Conservation (phyloP, 2,113 vertebrate genomes). For the Elanus axillaris region DNA sequence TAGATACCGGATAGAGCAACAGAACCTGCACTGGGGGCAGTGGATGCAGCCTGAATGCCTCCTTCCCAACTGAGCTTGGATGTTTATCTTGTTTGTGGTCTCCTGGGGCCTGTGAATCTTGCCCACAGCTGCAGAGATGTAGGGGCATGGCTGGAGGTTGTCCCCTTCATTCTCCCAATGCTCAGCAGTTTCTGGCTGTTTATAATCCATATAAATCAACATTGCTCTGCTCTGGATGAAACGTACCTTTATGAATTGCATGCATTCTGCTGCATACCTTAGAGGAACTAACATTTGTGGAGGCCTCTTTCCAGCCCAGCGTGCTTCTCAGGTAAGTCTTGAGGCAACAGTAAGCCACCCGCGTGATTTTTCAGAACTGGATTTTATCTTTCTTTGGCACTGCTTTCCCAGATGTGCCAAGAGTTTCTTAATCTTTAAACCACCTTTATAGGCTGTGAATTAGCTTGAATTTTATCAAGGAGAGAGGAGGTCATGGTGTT, state of each 20-base stretch:
- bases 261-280: neutral
- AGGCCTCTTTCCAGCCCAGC: neutral
- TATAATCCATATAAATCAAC: neutral
- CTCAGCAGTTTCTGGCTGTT: neutral
- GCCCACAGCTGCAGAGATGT: accelerated
- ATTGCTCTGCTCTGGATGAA: neutral
- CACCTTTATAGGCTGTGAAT: neutral
- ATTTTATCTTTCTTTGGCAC: neutral
- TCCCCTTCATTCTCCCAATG: neutral
- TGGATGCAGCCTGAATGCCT: accelerated
- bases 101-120: neutral
- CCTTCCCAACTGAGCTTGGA: neutral
- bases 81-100: neutral
- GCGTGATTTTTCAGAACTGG: neutral
- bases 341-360: neutral
- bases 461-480: neutral
- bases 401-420: neutral
- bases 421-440: neutral
- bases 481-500: neutral
- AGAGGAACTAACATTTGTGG: neutral
- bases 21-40: neutral
- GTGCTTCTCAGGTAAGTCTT: neutral
- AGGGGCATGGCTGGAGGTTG: neutral
- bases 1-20: neutral
- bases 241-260: neutral